Percentiles rank a stretch among this genome's conserved stretches.
These are phyloP conservation scores for Steatornis caripensis DNA, from an alignment of 2,113 vertebrate genomes.

Conservation along the genomic window DNA sequence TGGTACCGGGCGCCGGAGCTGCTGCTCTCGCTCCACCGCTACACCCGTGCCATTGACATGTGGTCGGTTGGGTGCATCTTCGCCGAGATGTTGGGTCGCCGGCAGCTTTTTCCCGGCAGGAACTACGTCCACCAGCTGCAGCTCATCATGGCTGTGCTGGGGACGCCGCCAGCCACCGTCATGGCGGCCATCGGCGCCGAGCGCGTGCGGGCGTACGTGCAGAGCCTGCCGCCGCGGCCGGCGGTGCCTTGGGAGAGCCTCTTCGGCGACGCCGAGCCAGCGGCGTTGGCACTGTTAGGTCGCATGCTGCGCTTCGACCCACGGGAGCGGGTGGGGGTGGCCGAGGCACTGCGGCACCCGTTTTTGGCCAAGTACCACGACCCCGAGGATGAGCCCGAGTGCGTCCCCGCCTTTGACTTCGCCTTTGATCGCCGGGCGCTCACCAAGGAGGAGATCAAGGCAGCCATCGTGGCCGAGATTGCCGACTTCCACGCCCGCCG, in stretches of 20 bases:
- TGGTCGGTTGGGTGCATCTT: slow-evolving; percentile 98
- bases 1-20: slow-evolving; percentile 97
- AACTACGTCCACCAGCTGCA: slow-evolving; percentile 94
- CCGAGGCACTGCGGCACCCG: slow-evolving; percentile 83
- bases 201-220: slow-evolving; percentile 86
- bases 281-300: slow-evolving; percentile 78
- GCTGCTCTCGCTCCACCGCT: slow-evolving; percentile 88
- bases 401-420: slow-evolving; percentile 92
- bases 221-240: slow-evolving; percentile 82
- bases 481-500: slow-evolving; percentile 86
- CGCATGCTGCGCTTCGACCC: slow-evolving; percentile 89
- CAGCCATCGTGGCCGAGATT: slow-evolving; percentile 90
- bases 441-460: slow-evolving; percentile 87
- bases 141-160: slow-evolving; percentile 88
- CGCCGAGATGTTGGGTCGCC: slow-evolving; percentile 91
- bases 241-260: slow-evolving; percentile 80
- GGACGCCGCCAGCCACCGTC: slow-evolving; percentile 83
- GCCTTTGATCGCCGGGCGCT: slow-evolving; percentile 84
- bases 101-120: slow-evolving; percentile 90
- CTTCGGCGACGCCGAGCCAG: slow-evolving; percentile 80
- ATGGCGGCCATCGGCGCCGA: slow-evolving; percentile 88
- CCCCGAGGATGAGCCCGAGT: slow-evolving; percentile 88
- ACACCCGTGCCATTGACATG: slow-evolving; percentile 90
- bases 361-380: slow-evolving; percentile 93
- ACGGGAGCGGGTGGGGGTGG: slow-evolving; percentile 79